Percentiles rank a stretch among this genome's conserved stretches.
Evolutionary conservation across 2,888 invertebrate species (phyloP).

Genomic region (Leucophora obtusa): DNA sequence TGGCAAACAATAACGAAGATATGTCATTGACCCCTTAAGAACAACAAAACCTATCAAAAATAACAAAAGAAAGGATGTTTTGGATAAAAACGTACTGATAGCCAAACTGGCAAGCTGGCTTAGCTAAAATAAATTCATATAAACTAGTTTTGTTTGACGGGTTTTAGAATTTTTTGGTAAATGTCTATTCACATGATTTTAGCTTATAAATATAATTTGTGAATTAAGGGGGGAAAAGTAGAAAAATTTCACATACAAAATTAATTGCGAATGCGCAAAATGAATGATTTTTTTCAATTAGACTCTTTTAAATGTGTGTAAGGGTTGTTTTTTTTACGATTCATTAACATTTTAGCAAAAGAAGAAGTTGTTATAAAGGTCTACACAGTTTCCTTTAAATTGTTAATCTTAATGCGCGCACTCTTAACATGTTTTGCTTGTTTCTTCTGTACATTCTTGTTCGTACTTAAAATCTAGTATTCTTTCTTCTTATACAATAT

Average conservation of each 20-base stretch:
- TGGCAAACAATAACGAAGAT: background rate
- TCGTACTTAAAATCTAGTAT: background rate
- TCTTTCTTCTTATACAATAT: too few relatives aligned
- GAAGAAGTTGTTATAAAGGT: background rate
- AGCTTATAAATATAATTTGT: background rate
- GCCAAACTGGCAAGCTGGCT: constrained; percentile 49
- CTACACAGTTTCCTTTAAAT: background rate
- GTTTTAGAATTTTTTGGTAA: too few relatives aligned
- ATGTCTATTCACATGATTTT: too few relatives aligned
- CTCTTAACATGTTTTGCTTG: constrained; percentile 47
- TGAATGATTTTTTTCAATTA: too few relatives aligned
- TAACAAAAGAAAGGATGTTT: background rate
- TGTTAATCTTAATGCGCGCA: constrained; percentile 34
- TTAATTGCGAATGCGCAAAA: background rate
- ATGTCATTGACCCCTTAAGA: background rate
- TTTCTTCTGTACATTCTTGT: background rate
- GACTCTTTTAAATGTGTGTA: background rate
- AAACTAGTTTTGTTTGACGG: background rate
- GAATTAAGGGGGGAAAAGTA: background rate
- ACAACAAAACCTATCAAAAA: background rate
- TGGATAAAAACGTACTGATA: constrained; percentile 5
- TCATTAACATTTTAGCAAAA: background rate
- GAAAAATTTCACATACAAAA: background rate
- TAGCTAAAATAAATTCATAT: background rate
- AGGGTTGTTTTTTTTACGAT: background rate